Conservation (phyloP, 2,888 invertebrate species). For the Beris chalybata region DNA sequence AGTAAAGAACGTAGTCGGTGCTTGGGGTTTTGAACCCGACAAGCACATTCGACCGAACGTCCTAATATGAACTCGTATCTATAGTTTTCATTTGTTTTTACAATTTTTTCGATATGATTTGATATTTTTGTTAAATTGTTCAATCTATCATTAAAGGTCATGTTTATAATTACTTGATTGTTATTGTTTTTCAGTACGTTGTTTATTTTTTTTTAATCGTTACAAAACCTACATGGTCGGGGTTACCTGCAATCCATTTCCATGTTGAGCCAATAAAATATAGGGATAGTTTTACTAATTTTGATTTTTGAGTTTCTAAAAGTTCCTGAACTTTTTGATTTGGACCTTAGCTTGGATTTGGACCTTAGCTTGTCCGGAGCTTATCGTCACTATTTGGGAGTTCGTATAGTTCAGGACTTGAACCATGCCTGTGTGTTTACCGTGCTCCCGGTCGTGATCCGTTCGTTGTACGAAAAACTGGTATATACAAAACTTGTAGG, state of each 20-base stretch:
- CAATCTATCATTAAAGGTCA: constrained; percentile 15
- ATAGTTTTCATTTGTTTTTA: constrained; percentile 9
- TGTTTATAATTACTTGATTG: constrained; percentile 15
- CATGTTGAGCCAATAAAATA: constrained; percentile 15
- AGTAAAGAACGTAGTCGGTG: too few species aligned
- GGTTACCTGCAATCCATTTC: constrained; percentile 19
- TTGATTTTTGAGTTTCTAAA: constrained; percentile 7
- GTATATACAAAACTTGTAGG: too few species aligned
- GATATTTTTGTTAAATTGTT: constrained; percentile 15
- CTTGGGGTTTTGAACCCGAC: too few species aligned
- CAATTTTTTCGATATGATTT: constrained; percentile 2
- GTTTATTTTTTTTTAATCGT: constrained; percentile 13
- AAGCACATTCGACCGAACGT: too few species aligned
- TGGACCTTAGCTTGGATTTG: not conserved
- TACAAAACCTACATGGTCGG: constrained; percentile 19
- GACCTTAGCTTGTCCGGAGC: constrained; percentile 3
- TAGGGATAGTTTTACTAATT: constrained; percentile 1
- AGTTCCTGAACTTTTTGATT: constrained; percentile 8
- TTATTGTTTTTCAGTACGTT: constrained; percentile 21
- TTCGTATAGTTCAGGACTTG: constrained; percentile 13
- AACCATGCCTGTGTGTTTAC: too few species aligned
- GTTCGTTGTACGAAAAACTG: too few species aligned
- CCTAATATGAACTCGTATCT: too few species aligned
- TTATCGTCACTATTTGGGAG: constrained; percentile 6
- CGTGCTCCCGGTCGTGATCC: too few species aligned